phyloP scores from a whole-genome alignment of 2,888 invertebrate species.

The Drosophila atroscutellata region DNA sequence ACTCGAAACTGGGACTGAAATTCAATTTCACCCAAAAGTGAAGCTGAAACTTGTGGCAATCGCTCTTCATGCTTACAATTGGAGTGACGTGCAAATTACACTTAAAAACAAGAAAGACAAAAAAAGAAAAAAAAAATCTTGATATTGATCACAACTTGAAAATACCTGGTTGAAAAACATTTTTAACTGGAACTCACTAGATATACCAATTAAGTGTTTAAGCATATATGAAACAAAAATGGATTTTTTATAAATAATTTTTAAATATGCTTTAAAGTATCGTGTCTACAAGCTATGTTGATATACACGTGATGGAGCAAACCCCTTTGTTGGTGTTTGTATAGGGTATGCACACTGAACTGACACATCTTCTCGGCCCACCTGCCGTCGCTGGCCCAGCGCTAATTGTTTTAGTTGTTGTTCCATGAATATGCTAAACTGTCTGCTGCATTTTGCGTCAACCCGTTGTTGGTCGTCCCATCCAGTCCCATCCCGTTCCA shows the following conservation, averaged over 20 bases:
- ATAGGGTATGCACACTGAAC: slow-evolving; percentile 34
- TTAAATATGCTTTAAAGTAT: neutral
- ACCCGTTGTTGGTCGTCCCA: slow-evolving; percentile 9
- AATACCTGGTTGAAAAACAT: slow-evolving; percentile 12
- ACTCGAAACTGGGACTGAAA: slow-evolving; percentile 38
- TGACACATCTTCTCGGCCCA: slow-evolving; percentile 46
- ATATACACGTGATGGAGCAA: neutral
- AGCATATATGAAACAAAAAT: neutral
- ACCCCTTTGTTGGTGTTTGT: neutral
- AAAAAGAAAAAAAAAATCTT: neutral
- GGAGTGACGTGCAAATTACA: slow-evolving; percentile 74
- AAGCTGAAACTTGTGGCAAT: slow-evolving; percentile 46
- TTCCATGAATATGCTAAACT: slow-evolving; percentile 78
- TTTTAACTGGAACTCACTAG: neutral
- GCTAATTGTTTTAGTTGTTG: slow-evolving; percentile 78
- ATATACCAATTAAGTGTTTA: neutral
- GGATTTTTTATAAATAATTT: too few species aligned
- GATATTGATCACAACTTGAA: neutral
- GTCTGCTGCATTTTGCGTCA: slow-evolving; percentile 66
- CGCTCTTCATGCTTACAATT: slow-evolving; percentile 66
- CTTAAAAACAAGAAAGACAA: slow-evolving; percentile 13
- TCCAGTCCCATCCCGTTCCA: slow-evolving; percentile 1
- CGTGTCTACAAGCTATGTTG: neutral
- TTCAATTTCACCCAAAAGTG: slow-evolving; percentile 58
- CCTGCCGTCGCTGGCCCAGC: slow-evolving; percentile 56